Evolutionary conservation across 2,797 vertebrate genomes (phyloP).

Genomic region (Crocodylus rhombifer): DNA sequence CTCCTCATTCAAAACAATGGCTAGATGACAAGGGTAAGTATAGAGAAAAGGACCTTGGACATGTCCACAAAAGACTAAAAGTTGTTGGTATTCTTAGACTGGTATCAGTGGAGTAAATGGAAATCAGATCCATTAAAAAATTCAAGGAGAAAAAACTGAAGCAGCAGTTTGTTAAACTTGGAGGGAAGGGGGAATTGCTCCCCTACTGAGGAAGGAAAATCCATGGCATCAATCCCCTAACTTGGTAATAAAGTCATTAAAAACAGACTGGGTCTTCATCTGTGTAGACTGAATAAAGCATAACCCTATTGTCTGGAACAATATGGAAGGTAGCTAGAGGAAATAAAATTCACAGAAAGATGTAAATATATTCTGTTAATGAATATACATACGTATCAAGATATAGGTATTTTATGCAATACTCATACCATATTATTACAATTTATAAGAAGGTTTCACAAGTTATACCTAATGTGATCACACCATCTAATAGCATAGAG

Average conservation of each 20-base stretch:
- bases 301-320: conserved; percentile 84
- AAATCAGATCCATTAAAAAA: neutral
- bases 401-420: conserved; percentile 50
- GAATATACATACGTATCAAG: conserved; percentile 49
- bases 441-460: conserved; percentile 22
- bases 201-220: conserved; percentile 37
- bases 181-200: neutral
- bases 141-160: conserved; percentile 26
- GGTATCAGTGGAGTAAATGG: neutral
- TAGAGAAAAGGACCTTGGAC: neutral
- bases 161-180: neutral
- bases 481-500: neutral
- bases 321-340: conserved; percentile 80
- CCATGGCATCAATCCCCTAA: conserved; percentile 57
- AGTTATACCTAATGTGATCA: conserved; percentile 5
- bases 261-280: conserved; percentile 81
- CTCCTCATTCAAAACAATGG: neutral
- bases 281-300: conserved; percentile 81
- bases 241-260: conserved; percentile 73
- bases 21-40: neutral
- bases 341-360: conserved; percentile 75
- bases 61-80: conserved; percentile 8
- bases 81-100: neutral
- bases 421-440: conserved; percentile 55
- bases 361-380: conserved; percentile 63